Percentiles rank a stretch among this genome's conserved stretches.
These are phyloP conservation scores for Hypena proboscidalis DNA, from an alignment of 2,888 invertebrate species.

Conservation along the genomic window DNA sequence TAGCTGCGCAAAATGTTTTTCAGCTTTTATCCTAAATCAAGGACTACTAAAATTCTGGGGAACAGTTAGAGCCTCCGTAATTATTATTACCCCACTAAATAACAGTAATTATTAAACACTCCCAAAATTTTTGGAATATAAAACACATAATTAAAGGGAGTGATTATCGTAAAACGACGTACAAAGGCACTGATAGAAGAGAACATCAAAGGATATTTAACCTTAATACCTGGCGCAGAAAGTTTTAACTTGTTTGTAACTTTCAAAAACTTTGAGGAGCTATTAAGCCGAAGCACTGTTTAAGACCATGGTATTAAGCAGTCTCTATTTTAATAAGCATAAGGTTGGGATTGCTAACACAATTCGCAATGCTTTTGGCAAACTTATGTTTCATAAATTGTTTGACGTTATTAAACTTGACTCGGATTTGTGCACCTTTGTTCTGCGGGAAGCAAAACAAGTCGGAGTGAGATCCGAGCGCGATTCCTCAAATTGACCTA, in stretches of 20 bases:
- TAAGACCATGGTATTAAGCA: slow-evolving; percentile 33
- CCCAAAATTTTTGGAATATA: slow-evolving; percentile 35
- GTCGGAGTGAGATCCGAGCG: too few relatives aligned
- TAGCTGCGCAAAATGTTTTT: neutral
- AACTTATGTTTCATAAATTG: slow-evolving; percentile 45
- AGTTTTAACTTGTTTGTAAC: slow-evolving; percentile 45
- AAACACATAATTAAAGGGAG: slow-evolving; percentile 41
- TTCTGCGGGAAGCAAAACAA: slow-evolving; percentile 8
- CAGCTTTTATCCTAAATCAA: slow-evolving; percentile 20
- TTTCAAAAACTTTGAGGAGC: slow-evolving; percentile 42
- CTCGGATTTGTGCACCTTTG: slow-evolving; percentile 29
- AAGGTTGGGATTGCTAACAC: slow-evolving; percentile 40
- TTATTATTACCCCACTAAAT: slow-evolving; percentile 35
- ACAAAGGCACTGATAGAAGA: slow-evolving; percentile 22
- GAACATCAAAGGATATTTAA: slow-evolving; percentile 36
- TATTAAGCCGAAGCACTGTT: slow-evolving; percentile 44
- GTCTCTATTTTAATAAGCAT: slow-evolving; percentile 34
- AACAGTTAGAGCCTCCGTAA: slow-evolving; percentile 22
- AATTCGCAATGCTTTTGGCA: slow-evolving; percentile 29
- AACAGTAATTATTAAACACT: slow-evolving; percentile 35
- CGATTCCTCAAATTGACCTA: too few relatives aligned
- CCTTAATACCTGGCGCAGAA: slow-evolving; percentile 36
- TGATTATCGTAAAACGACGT: slow-evolving; percentile 35
- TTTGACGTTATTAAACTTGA: slow-evolving; percentile 39
- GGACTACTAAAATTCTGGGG: slow-evolving; percentile 18